phyloP scores from a whole-genome alignment of 2,113 vertebrate genomes.

The Dinomys branickii region DNA sequence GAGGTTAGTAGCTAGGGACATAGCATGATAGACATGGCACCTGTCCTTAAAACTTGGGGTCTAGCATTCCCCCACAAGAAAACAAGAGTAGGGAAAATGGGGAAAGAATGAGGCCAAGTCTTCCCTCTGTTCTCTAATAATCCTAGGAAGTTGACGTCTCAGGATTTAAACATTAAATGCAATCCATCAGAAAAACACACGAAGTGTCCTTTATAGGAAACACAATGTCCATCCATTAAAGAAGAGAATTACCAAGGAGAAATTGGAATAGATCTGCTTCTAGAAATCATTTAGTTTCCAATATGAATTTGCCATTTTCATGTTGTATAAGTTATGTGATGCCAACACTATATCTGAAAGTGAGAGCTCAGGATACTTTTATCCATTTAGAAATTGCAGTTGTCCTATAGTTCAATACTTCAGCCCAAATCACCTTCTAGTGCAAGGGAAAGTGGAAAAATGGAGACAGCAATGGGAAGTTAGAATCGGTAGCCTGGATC shows the following conservation, averaged over 20 bases:
- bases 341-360: neutral
- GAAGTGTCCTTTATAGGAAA: neutral
- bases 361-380: neutral
- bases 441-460: neutral
- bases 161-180: neutral
- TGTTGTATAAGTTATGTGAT: neutral
- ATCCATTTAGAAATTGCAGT: conserved; percentile 13
- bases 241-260: neutral
- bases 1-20: neutral
- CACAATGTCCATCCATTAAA: neutral
- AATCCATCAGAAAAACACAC: neutral
- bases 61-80: neutral
- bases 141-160: neutral
- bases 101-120: neutral
- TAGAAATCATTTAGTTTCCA: neutral
- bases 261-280: neutral
- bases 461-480: neutral
- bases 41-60: neutral
- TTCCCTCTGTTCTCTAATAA: neutral
- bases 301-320: neutral
- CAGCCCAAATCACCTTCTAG: neutral
- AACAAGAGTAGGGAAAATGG: neutral
- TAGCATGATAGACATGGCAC: too few species aligned
- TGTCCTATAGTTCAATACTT: neutral
- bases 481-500: neutral